phyloP scores from a whole-genome alignment of 1,140 invertebrate genomes.

The Drosophila auraria region DNA sequence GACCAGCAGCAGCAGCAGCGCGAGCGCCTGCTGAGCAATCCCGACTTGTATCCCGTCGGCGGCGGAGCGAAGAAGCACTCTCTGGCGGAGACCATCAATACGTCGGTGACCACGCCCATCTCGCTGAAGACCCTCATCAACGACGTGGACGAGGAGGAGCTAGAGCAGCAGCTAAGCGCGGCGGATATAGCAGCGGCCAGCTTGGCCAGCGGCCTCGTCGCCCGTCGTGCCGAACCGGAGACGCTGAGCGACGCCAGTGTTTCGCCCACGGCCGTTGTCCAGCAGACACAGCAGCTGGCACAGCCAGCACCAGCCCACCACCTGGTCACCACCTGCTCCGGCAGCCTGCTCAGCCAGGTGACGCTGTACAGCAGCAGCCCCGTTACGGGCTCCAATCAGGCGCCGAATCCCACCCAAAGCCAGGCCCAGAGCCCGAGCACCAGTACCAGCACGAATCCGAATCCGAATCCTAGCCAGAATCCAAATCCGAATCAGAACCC shows the following conservation, averaged over 20 bases:
- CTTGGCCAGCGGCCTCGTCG: conserved; percentile 74
- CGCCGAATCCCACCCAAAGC: conserved; percentile 67
- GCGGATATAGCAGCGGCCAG: conserved; percentile 78
- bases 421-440: conserved; percentile 66
- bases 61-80: conserved; percentile 72
- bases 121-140: conserved; percentile 81
- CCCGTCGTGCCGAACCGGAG: conserved; percentile 77
- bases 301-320: conserved; percentile 17
- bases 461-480: conserved; percentile 1
- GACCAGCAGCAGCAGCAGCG: conserved; percentile 32
- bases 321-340: conserved; percentile 19
- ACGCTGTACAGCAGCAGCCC: conserved; percentile 41
- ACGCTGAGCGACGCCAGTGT: conserved; percentile 81
- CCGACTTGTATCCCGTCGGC: conserved; percentile 22
- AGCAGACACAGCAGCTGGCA: conserved; percentile 31
- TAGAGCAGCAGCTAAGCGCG: conserved; percentile 67
- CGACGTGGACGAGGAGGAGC: conserved; percentile 76
- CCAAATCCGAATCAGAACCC: conserved; percentile 39
- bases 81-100: conserved; percentile 74
- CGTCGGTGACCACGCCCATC: conserved; percentile 79
- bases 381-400: conserved; percentile 71
- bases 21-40: conserved; percentile 21
- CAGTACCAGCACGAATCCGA: background rate
- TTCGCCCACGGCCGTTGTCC: conserved; percentile 69
- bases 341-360: conserved; percentile 35